Base-by-base conservation (phyloP, 2,797 vertebrate genomes). In the Megaceryle alcyon region DNA sequence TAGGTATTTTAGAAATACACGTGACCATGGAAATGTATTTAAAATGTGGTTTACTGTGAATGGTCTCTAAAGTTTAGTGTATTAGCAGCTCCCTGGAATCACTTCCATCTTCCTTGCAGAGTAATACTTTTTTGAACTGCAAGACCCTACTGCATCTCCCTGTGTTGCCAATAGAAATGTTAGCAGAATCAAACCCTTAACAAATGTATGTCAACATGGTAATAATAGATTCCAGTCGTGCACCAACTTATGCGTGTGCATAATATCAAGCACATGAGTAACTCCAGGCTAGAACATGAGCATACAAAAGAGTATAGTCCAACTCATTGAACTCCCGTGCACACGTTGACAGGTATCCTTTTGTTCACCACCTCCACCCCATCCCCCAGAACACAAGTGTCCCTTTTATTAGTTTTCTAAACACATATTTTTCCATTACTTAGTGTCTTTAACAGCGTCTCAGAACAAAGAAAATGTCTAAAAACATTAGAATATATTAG, bases 211-310 rank as follows among this genome's bases (percentile, higher is more conserved):
- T 93, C 92, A 96, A 95, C 94, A 96, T 82, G 94, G 71, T 48
- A 96, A 92, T 96, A 96, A 97, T 95, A 90, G 94, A 93, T 96
- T 96, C 96, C 96, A 97, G 93, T 93, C 75, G 0, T 75, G 57
- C 81, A 87, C 46, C 92, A 90, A 75, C 60, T 85, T 86, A 71
- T 90, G 90, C 0, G 2, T 84, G 65, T 93, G 90, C 71, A 87
- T 96, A 96, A 97, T 96, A 88, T 87, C 93, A 96, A 97, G 96
- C 96, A 96, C 92, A 92, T 96, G 96, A 96, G 90, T 97, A 90
- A 96, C 96, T 97, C 94, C 95, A 90, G 96, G 95, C 94, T 96
- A 96, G 95, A 96, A 97, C 90, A 86, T 96, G 96, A 97, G 93
- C 91, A 94, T 93, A 95, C 93, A 94, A 96, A 97, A 89, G 94